phyloP scores from a whole-genome alignment of 2,113 vertebrate species.

The Falco punctatus region DNA sequence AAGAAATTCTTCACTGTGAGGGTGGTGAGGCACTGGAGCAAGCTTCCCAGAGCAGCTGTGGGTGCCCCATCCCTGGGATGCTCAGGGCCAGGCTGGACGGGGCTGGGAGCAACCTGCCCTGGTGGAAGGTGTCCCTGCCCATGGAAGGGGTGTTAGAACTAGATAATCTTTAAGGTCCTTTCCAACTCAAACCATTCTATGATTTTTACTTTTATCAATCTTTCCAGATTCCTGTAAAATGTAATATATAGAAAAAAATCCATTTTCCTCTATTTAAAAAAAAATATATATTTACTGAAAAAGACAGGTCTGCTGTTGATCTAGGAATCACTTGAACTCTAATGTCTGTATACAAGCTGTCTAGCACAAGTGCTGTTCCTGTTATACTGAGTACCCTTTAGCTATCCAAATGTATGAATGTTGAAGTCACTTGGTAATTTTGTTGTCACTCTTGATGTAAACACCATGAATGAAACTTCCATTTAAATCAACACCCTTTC shows the following conservation, averaged over 20 bases:
- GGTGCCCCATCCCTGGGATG: too few relatives aligned
- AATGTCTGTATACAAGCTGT: neutral
- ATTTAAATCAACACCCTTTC: neutral
- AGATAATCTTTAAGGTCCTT: too few relatives aligned
- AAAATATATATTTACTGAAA: neutral
- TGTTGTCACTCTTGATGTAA: slow-evolving; percentile 22
- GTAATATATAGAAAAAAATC: neutral
- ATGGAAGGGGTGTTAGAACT: too few relatives aligned
- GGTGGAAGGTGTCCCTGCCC: too few relatives aligned
- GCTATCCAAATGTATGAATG: neutral
- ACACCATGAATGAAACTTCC: neutral
- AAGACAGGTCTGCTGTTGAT: neutral
- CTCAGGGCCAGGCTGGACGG: too few relatives aligned
- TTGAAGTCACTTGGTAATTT: neutral
- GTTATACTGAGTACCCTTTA: slow-evolving; percentile 13
- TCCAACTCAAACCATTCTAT: too few relatives aligned
- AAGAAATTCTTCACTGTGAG: too few relatives aligned
- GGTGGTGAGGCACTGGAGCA: too few relatives aligned
- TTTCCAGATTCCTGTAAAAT: neutral
- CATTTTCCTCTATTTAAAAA: neutral
- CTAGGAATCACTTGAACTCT: neutral
- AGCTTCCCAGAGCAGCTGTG: too few relatives aligned
- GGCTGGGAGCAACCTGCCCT: too few relatives aligned
- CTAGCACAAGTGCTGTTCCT: neutral
- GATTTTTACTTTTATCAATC: neutral